Evolutionary conservation across 2,797 vertebrate genomes (phyloP), one percentile per base, ranked within the genome.

Genomic region (Numenius phaeopus): DNA sequence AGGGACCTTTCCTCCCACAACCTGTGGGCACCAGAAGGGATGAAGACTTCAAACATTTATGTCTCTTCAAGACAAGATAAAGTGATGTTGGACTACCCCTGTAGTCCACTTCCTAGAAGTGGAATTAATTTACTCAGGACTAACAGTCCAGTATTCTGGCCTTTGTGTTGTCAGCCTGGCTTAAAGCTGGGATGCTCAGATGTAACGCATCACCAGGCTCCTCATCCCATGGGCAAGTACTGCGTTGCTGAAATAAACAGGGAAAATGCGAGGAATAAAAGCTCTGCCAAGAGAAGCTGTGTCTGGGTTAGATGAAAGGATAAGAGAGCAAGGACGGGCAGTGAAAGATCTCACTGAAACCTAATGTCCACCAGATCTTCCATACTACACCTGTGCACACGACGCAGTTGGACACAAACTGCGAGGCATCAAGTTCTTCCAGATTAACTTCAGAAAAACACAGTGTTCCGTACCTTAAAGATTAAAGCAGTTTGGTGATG

Each of bases 401-500:
- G 1, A 64, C 9, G 7, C 50, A 29, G n/a, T 6, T 44, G 73
- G 83, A 72, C 34, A 17, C 32, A 47, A 76, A 24, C 49, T 57
- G 37, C 2, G 2, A 69, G 80, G 52, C 7, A 0, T 67, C 34
- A 44, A 29, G 22, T 70, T 87, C 6, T 0, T 82, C 30, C 58
- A 90, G 42, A 76, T 76, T 66, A 66, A 47, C 75, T 75, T 78
- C 87, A 91, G 69, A 78, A 88, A 93, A 95, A 58, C 29, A 57
- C 8, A 14, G 21, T 34, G 26, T 61, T 86, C 57, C 27, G 40
- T 71, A 90, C 47, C 69, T 61, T 82, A 30, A 79, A 88, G 55
- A 84, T 81, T 96, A 87, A 82, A 95, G 89, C 34, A 49, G 58
- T 46, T 73, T 84, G 70, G 73, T 62, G 83, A 65, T 96, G 71